These are phyloP conservation scores for Nicator chloris DNA, from an alignment of 2,113 vertebrate species.

Conservation along the genomic window DNA sequence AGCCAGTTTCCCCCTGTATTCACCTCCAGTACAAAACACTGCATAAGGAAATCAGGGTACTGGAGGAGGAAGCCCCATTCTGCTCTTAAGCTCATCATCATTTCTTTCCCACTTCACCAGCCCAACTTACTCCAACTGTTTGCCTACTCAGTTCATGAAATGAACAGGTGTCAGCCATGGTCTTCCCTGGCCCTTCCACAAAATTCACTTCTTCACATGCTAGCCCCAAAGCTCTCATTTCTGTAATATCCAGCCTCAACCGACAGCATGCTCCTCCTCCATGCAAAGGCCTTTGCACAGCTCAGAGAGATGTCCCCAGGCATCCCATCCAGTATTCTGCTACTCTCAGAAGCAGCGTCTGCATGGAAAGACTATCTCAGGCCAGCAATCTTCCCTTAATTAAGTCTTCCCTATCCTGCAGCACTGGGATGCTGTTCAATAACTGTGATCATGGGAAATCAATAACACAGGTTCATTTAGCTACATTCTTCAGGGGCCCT, in stretches of 20 bases:
- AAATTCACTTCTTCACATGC: background rate
- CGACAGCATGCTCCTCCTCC: background rate
- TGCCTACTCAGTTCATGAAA: background rate
- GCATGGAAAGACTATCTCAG: background rate
- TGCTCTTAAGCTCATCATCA: background rate
- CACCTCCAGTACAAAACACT: background rate
- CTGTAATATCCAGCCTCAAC: background rate
- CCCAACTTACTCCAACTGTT: background rate
- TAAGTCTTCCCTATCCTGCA: background rate
- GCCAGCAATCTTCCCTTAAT: background rate
- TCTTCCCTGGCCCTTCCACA: background rate
- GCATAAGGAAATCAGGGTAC: background rate
- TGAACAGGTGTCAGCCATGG: background rate
- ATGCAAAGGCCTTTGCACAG: background rate
- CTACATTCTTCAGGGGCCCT: background rate
- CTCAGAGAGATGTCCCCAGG: background rate
- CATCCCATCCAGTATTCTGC: background rate
- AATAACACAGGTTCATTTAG: constrained; percentile 13
- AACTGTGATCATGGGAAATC: background rate
- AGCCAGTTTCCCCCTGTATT: background rate
- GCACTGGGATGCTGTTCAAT: background rate
- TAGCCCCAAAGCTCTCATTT: background rate
- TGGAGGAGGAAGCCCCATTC: background rate
- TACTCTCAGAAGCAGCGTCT: background rate
- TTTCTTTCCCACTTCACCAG: background rate